phyloP scores from a whole-genome alignment of 1,140 invertebrate genomes.

The Pentalonia nigronervosa region DNA sequence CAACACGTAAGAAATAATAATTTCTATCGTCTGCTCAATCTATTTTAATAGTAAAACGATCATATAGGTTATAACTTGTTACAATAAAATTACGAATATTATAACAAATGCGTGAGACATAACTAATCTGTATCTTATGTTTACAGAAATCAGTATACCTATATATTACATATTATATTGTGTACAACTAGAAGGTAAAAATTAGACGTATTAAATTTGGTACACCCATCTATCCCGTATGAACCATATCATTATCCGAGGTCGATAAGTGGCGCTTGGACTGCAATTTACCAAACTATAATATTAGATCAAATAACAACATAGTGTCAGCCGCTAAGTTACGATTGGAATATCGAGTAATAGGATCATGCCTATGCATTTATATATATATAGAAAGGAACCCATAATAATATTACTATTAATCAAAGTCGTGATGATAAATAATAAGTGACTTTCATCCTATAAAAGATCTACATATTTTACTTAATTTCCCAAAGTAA shows the following conservation, averaged over 20 bases:
- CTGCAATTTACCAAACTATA: neutral
- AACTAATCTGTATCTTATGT: neutral
- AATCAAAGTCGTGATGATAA: conserved; percentile 39
- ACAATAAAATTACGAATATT: neutral
- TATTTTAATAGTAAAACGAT: neutral
- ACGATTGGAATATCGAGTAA: neutral
- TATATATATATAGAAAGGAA: neutral
- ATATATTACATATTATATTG: neutral
- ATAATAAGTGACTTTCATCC: neutral
- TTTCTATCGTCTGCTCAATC: too few species aligned
- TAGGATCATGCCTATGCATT: neutral
- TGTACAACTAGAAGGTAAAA: neutral
- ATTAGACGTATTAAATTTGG: conserved; percentile 39
- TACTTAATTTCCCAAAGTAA: conserved; percentile 15
- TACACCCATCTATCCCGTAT: neutral
- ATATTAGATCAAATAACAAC: neutral
- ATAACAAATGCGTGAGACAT: conserved; percentile 3
- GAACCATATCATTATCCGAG: conserved; percentile 5
- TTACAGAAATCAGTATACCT: conserved; percentile 1
- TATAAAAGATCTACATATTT: neutral
- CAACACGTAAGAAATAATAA: neutral
- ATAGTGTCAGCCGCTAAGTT: neutral
- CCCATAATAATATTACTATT: neutral
- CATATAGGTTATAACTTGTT: neutral
- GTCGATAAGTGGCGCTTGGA: conserved; percentile 39